Conservation (phyloP, 2,113 vertebrate genomes). For the Leiothrix lutea region DNA sequence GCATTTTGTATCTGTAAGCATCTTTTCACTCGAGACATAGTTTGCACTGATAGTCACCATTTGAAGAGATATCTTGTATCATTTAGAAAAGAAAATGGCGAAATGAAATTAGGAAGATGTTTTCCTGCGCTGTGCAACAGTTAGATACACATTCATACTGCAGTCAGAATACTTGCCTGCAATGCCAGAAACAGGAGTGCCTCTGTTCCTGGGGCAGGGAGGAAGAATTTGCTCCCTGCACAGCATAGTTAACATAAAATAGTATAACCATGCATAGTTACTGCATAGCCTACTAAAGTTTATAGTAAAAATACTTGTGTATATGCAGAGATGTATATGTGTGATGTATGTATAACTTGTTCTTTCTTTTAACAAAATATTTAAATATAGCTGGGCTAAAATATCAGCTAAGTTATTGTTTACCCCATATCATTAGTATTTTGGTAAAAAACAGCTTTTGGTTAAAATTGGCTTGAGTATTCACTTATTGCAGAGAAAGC, state of each 20-base stretch:
- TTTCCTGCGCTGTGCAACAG: not conserved
- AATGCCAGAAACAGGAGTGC: not conserved
- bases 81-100: not conserved
- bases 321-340: not conserved
- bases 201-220: not conserved
- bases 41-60: not conserved
- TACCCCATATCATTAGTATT: not conserved
- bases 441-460: not conserved
- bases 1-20: not conserved
- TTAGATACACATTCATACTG: not conserved
- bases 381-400: not conserved
- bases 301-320: not conserved
- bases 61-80: not conserved
- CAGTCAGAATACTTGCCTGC: rapidly evolving
- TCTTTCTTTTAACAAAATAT: not conserved
- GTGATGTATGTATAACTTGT: not conserved
- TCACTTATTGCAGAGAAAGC: not conserved
- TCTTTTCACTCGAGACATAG: not conserved
- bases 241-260: too few relatives aligned
- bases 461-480: not conserved
- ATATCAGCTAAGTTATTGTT: not conserved
- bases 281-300: not conserved
- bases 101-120: not conserved
- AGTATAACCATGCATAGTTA: not conserved
- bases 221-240: not conserved